Percentiles rank a stretch among this genome's conserved stretches.
These are phyloP conservation scores for Notothenia coriiceps DNA, from an alignment of 2,113 vertebrate genomes.

Conservation along the genomic window DNA sequence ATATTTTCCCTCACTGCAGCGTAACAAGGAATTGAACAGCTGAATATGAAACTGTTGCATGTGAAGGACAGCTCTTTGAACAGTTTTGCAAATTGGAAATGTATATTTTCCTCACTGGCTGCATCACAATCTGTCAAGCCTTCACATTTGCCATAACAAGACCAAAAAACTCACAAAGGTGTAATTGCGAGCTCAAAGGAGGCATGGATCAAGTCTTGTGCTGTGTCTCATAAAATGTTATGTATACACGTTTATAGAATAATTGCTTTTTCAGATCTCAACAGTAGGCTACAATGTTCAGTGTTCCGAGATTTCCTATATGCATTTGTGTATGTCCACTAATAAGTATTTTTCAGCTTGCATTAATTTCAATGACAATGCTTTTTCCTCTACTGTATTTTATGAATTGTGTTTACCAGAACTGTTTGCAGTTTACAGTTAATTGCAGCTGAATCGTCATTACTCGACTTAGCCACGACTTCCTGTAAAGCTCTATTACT, in stretches of 20 bases:
- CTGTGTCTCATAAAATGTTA: constrained; percentile 6
- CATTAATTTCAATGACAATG: constrained; percentile 36
- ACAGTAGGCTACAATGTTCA: not conserved
- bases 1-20: not conserved
- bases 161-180: constrained; percentile 31
- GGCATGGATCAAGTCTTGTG: not conserved
- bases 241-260: not conserved
- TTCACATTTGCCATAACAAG: not conserved
- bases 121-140: not conserved
- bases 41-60: constrained; percentile 19
- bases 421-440: constrained; percentile 28
- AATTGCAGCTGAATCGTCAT: constrained; percentile 51
- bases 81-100: constrained; percentile 27
- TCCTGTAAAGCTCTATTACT: constrained; percentile 49
- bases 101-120: constrained; percentile 7
- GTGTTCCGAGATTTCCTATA: not conserved
- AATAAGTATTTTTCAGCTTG: constrained; percentile 14
- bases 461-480: constrained; percentile 41
- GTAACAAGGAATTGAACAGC: not conserved
- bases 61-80: constrained; percentile 6
- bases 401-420: constrained; percentile 51
- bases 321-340: not conserved
- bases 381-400: constrained; percentile 44
- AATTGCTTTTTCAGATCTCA: constrained; percentile 6
- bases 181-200: not conserved